Evolutionary conservation across 1,140 invertebrate species (phyloP).

Genomic region (Lepidurus couesii): DNA sequence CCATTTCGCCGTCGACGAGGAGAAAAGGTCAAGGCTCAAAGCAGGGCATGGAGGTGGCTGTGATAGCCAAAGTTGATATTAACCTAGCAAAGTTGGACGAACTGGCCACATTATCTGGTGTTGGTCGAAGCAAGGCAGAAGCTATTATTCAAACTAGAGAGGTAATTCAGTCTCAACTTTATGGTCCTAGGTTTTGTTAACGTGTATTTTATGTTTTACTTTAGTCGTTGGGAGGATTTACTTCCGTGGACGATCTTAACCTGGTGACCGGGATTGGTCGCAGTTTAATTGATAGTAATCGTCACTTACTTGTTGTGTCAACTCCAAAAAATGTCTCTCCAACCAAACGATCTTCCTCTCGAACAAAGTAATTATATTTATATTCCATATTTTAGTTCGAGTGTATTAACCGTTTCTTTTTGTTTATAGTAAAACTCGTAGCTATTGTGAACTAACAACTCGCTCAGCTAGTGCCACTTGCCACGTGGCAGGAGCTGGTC

Average conservation of each 20-base stretch:
- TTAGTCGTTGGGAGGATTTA: constrained; percentile 45
- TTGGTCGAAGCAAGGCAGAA: constrained; percentile 46
- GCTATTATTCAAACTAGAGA: constrained; percentile 46
- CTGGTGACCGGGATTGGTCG: constrained; percentile 45
- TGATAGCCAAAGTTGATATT: constrained; percentile 40
- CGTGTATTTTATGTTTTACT: constrained; percentile 35
- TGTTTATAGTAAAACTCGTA: not conserved
- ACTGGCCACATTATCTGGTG: constrained; percentile 44
- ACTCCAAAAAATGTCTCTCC: constrained; percentile 34
- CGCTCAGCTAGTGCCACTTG: not conserved
- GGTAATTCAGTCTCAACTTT: constrained; percentile 40
- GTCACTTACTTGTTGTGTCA: constrained; percentile 41
- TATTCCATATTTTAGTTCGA: not conserved
- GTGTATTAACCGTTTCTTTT: not conserved
- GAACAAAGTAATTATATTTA: constrained; percentile 29
- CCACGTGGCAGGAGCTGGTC: not conserved
- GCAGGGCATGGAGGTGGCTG: constrained; percentile 12
- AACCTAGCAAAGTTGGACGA: constrained; percentile 44
- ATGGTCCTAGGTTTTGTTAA: constrained; percentile 27
- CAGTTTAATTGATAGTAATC: constrained; percentile 45
- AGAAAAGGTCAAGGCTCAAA: constrained; percentile 11
- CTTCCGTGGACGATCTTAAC: constrained; percentile 43
- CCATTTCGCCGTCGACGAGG: not conserved
- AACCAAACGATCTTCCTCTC: constrained; percentile 30
- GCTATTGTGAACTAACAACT: not conserved